phyloP scores from a whole-genome alignment of 2,888 invertebrate genomes.

The Venustoraphidia nigricollis region DNA sequence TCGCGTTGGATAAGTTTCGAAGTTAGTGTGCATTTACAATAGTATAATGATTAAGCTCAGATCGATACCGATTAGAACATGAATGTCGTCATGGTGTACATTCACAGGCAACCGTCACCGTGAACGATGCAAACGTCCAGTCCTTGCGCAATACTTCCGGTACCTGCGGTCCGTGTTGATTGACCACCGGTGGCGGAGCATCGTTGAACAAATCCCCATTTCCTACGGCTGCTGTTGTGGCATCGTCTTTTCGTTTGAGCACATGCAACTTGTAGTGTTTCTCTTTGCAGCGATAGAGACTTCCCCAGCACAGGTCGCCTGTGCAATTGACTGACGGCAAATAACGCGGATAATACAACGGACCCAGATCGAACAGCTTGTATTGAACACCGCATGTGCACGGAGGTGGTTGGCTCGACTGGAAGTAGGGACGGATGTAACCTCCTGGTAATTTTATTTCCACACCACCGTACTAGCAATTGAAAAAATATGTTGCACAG shows the following conservation, averaged over 20 bases:
- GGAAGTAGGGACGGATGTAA: slow-evolving; percentile 7
- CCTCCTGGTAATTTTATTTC: neutral
- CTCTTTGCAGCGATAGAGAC: slow-evolving; percentile 18
- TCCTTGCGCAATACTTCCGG: slow-evolving; percentile 20
- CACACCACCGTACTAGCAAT: too few relatives aligned
- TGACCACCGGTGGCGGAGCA: slow-evolving; percentile 6
- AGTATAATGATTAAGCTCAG: slow-evolving; percentile 20
- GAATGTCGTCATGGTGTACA: slow-evolving; percentile 16
- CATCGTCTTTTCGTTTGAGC: slow-evolving; percentile 16
- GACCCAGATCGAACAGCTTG: slow-evolving; percentile 10
- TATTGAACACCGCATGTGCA: slow-evolving; percentile 19
- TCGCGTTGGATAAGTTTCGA: too few relatives aligned
- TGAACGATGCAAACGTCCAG: slow-evolving; percentile 21
- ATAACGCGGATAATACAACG: slow-evolving; percentile 16
- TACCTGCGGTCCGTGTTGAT: slow-evolving; percentile 10
- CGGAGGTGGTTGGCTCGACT: slow-evolving; percentile 4
- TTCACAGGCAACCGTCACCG: slow-evolving; percentile 25
- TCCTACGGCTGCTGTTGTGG: slow-evolving; percentile 8
- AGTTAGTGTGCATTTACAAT: neutral
- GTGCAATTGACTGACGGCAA: slow-evolving; percentile 21
- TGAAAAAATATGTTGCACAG: too few relatives aligned
- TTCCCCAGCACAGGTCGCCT: slow-evolving; percentile 17
- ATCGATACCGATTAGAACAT: neutral
- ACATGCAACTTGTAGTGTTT: slow-evolving; percentile 22
- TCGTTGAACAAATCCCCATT: too few relatives aligned